Evolutionary conservation across 2,888 invertebrate species (phyloP), one percentile per base, ranked within the genome.

Genomic region (Scaptomyza caliginosa): DNA sequence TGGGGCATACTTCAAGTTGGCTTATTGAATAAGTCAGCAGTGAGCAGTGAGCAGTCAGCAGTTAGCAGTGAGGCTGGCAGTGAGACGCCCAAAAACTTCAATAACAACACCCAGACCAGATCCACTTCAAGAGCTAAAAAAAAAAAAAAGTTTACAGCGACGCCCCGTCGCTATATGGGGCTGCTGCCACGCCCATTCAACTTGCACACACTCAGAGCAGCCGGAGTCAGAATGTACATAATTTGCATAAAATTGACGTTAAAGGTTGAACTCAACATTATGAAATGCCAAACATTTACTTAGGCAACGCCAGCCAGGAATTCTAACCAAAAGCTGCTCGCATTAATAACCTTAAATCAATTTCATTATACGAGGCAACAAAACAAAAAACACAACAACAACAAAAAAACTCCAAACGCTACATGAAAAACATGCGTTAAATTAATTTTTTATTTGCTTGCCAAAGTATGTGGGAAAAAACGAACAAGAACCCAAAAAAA

Each of bases 191-290:
- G 77, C 86, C 84, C 60, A 0, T 46, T 56, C 7, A 34, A 1
- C 34, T 38, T 4, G 57, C 72, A 69, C 43, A 45, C 50, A 59
- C 64, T 46, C 56, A 65, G 54, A 65, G 67, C 58, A 67, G 60
- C 54, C 56, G 19, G 34, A 66, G 59, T 70, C 70, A 68, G 86
- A 88, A 90, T 86, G 88, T n/a, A 88, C 83, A 80, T 85, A 89
- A 90, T 90, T 90, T 90, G 91, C 90, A 90, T 90, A 90, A 90
- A 90, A 90, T 89, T 88, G 90, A 90, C 90, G 91, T 90, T 90
- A 90, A 90, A 90, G 91, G 90, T 90, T 90, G 87, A 80, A 66
- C 48, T 34, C 58, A 74, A 67, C 72, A 81, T 86, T 86, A 83
- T 84, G 77, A 85, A 85, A 87, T 85, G 77, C 86, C 83, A 88